Percentiles rank a stretch among this genome's conserved stretches.
Evolutionary conservation across 92 coral and sea anemone species (phyloP).

Genomic region (Porites cylindrica): DNA sequence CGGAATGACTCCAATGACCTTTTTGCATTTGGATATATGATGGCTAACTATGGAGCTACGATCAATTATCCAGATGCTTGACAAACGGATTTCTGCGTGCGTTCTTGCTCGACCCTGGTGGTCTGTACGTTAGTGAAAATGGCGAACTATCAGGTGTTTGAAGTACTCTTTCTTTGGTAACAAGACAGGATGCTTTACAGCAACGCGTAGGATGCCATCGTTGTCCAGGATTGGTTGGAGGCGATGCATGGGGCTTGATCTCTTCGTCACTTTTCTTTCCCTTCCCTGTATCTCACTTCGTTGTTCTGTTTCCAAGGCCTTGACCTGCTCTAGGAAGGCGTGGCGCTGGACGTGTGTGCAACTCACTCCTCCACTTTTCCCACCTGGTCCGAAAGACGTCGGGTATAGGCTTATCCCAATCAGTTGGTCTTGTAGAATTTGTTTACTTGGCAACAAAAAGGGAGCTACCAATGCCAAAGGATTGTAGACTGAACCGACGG

Average conservation of each 20-base stretch:
- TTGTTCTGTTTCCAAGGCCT: constrained; percentile 10
- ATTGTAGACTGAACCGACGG: constrained; percentile 38
- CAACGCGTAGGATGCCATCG: background rate
- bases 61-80: background rate
- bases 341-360: background rate
- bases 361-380: constrained; percentile 13
- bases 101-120: background rate
- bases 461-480: constrained; percentile 50
- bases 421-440: constrained; percentile 37
- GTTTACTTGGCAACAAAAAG: background rate
- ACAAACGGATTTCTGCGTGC: background rate
- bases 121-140: background rate
- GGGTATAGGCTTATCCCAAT: constrained; percentile 44
- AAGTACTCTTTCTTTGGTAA: background rate
- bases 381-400: background rate
- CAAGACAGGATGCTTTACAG: background rate
- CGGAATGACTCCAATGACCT: no score
- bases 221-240: background rate
- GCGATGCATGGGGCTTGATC: background rate
- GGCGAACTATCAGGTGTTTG: background rate
- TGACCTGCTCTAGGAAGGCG: background rate
- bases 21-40: background rate
- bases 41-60: background rate
- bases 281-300: background rate
- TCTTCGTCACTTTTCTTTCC: background rate